phyloP scores from a whole-genome alignment of 2,797 vertebrate species.

The Cuculus canorus region DNA sequence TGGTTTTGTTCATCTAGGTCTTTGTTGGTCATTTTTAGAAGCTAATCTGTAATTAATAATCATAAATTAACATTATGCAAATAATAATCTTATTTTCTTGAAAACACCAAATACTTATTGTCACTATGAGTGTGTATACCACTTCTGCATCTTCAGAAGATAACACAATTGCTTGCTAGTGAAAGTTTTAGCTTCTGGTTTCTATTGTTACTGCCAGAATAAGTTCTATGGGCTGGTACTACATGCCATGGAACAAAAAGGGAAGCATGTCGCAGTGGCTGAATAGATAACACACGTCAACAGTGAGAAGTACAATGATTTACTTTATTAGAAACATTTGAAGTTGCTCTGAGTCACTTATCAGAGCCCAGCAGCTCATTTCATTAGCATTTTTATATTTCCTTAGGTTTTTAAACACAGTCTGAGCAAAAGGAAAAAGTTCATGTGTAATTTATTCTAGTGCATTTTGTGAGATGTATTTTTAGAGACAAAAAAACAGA shows the following conservation, averaged over 20 bases:
- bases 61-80: not conserved
- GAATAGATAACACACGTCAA: constrained; percentile 50
- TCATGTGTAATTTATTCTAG: not conserved
- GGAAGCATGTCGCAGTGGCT: not conserved
- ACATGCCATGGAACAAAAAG: not conserved
- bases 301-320: constrained; percentile 24
- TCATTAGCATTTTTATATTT: constrained; percentile 70
- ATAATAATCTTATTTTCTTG: not conserved
- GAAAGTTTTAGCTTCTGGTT: not conserved
- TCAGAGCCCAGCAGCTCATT: constrained; percentile 62
- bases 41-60: not conserved
- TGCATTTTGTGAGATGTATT: not conserved
- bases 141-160: not conserved
- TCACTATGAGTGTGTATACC: not conserved
- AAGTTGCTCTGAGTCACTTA: constrained; percentile 66
- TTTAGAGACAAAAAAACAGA: not conserved
- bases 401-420: constrained; percentile 35
- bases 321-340: constrained; percentile 55
- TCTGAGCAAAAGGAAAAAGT: constrained; percentile 47
- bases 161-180: not conserved
- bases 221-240: not conserved
- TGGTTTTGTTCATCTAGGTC: not conserved
- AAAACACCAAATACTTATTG: not conserved
- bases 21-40: not conserved
- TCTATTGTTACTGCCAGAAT: constrained; percentile 8